Evolutionary conservation across 2,113 vertebrate species (phyloP).

Genomic region (Microtus ochrogaster): DNA sequence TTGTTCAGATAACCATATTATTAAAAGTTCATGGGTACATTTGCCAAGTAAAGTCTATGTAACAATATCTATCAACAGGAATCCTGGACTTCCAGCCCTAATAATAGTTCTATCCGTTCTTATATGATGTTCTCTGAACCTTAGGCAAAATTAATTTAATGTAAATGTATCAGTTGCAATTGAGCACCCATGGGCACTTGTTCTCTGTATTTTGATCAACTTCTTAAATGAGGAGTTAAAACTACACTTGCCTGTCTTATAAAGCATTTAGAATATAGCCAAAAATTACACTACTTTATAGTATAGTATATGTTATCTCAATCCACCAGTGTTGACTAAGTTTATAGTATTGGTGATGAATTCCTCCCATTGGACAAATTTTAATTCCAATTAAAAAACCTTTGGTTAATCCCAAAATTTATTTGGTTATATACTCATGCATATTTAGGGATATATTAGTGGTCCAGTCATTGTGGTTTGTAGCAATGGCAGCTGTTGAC

Average conservation of each 20-base stretch:
- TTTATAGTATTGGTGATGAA: neutral
- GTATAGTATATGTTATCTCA: neutral
- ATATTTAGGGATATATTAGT: neutral
- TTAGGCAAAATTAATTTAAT: neutral
- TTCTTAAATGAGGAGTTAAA: neutral
- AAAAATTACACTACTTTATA: neutral
- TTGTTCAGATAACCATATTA: neutral
- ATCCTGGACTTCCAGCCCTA: too few species aligned
- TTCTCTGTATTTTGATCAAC: neutral
- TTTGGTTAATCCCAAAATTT: neutral
- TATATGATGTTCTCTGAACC: neutral
- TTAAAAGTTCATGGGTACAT: neutral
- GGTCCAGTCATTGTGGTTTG: neutral
- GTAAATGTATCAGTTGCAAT: neutral
- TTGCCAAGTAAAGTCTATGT: neutral
- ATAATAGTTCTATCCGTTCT: neutral
- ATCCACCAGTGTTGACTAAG: too few species aligned
- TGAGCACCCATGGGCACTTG: accelerated
- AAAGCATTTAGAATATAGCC: neutral
- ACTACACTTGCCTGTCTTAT: neutral
- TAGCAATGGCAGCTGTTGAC: neutral
- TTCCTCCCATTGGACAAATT: neutral
- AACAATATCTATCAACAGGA: neutral
- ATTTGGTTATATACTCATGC: too few species aligned
- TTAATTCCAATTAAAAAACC: neutral